Evolutionary conservation across 1,140 invertebrate genomes (phyloP), one percentile per base, ranked within the genome.

Genomic region (Eumaeus atala): DNA sequence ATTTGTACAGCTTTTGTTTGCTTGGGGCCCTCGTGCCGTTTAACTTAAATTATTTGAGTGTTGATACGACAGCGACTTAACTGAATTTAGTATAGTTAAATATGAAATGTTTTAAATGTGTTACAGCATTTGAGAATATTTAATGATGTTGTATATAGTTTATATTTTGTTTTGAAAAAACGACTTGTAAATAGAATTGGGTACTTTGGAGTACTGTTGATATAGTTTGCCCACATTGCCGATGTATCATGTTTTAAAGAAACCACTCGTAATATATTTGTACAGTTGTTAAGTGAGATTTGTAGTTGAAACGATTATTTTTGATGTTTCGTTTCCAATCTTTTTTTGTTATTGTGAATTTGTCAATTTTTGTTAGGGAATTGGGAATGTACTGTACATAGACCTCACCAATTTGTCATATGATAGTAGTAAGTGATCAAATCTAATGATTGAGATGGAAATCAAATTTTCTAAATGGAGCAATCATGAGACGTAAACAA

Each of bases 361-460:
- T 87, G 87, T 88, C 87, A 87, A 87, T 88, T 87, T 84, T 70
- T 28, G 84, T 88, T 88, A 88, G 85, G 87, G 82, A 88, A 88
- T 85, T 76, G 81, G 85, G 84, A 79, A 79, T 61, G 75, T 82
- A 81, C 74, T 85, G 82, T 85, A 87, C 69, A 85, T 85, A 85
- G 74, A 82, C 73, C 71, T 77, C 79, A 85, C 77, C 76, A 79
- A 82, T 84, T 78, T 81, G 76, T 81, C 74, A 78, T 74, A 81
- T 82, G 77, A 61, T 84, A 78, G 71, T 58, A 64, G 55, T 84
- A 87, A 84, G 84, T 66, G 67, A 72, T 82, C 61, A 75, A 84
- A 86, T 74, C 82, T 82, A 74, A 85, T 84, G 84, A 84, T 84
- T 81, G 77, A 77, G 67, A 79, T 77, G 84, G 83, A 87, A 88